Evolutionary conservation across 2,113 vertebrate genomes (phyloP).

Genomic region (Montifringilla adamsi): DNA sequence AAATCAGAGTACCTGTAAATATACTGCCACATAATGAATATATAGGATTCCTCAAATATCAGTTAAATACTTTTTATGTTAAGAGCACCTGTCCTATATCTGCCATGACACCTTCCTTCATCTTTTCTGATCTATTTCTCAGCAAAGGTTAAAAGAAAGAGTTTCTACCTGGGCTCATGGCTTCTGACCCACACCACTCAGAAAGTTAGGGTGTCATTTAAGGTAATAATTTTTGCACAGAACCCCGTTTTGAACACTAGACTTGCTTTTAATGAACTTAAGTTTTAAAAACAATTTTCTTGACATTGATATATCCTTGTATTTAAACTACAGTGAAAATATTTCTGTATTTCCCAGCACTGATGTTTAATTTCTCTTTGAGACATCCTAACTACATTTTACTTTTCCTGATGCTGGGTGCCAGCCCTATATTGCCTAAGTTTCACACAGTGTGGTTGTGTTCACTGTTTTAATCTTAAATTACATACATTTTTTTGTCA

Average conservation of each 20-base stretch:
- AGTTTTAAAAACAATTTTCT: constrained; percentile 30
- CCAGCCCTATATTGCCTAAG: constrained; percentile 13
- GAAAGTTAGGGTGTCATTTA: not conserved
- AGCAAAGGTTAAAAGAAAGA: not conserved
- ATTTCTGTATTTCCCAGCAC: constrained; percentile 8
- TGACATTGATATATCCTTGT: constrained; percentile 17
- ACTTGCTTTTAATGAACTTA: not conserved
- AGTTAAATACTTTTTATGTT: not conserved
- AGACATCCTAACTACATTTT: not conserved
- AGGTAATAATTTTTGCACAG: constrained; percentile 22
- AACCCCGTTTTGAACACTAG: not conserved
- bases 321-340: constrained; percentile 3
- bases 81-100: not conserved
- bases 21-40: not conserved
- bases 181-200: not conserved
- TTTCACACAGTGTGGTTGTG: constrained; percentile 51
- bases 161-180: not conserved
- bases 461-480: constrained; percentile 39
- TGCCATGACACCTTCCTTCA: not conserved
- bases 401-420: constrained; percentile 19
- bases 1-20: not conserved
- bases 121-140: not conserved
- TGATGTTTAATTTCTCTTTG: constrained; percentile 31
- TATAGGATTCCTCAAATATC: not conserved
- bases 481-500: constrained; percentile 52